phyloP scores from a whole-genome alignment of 2,797 vertebrate genomes.

The Apogon talboti region DNA sequence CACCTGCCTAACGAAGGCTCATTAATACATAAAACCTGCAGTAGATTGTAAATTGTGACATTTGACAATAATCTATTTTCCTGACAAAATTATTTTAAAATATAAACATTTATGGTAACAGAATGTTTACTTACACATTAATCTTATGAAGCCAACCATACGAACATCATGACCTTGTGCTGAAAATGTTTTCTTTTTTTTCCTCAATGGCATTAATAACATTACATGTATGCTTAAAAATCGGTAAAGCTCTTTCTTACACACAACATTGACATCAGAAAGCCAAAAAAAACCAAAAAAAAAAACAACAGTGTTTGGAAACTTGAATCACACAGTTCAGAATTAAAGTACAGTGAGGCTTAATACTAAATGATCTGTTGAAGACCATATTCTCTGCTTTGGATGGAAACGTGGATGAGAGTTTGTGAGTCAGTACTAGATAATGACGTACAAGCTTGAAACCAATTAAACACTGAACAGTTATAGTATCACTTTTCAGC shows the following conservation, averaged over 20 bases:
- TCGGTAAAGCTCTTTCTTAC: constrained; percentile 51
- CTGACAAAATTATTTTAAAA: constrained; percentile 68
- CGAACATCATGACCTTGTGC: constrained; percentile 45
- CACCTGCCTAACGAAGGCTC: constrained; percentile 62
- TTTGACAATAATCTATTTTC: constrained; percentile 62
- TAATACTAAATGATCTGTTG: constrained; percentile 29
- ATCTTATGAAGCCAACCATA: constrained; percentile 45
- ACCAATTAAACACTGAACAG: constrained; percentile 37
- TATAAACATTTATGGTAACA: constrained; percentile 65
- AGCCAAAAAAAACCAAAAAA: constrained; percentile 38
- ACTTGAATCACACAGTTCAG: constrained; percentile 48
- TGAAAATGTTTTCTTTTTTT: constrained; percentile 10
- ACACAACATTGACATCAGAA: constrained; percentile 60
- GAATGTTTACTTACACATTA: constrained; percentile 56
- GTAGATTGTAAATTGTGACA: constrained; percentile 71
- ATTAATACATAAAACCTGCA: constrained; percentile 72
- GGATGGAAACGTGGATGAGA: constrained; percentile 16
- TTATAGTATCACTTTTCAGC: constrained; percentile 47
- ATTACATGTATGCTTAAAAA: constrained; percentile 47
- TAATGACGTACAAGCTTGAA: constrained; percentile 26
- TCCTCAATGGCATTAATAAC: constrained; percentile 43
- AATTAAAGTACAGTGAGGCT: constrained; percentile 66
- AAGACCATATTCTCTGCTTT: constrained; percentile 20
- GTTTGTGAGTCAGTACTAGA: constrained; percentile 42
- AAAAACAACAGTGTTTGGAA: constrained; percentile 59